These are phyloP conservation scores for Macaca mulatta DNA, from an alignment of 2,113 vertebrate genomes.

Conservation along the genomic window DNA sequence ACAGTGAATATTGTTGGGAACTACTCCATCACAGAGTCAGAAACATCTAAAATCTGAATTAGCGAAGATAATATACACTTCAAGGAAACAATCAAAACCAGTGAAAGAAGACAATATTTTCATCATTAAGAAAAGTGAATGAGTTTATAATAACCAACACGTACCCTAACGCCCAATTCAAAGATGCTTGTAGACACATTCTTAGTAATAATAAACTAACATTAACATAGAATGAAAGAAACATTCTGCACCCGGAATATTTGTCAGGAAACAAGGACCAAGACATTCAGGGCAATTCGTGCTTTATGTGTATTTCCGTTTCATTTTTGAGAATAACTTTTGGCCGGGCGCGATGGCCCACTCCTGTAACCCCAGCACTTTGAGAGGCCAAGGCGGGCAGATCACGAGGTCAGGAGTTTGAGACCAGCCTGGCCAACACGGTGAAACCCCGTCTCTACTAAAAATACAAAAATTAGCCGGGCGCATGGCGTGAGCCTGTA, in stretches of 20 bases:
- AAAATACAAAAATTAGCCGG: too few relatives aligned
- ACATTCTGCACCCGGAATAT: neutral
- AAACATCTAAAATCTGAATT: slow-evolving; percentile 34
- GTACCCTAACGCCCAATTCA: neutral
- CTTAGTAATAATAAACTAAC: neutral
- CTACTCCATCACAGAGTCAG: neutral
- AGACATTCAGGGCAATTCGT: neutral
- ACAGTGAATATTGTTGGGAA: neutral
- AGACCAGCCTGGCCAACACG: too few relatives aligned
- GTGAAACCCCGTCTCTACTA: too few relatives aligned
- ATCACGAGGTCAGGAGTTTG: too few relatives aligned
- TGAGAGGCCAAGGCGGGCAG: too few relatives aligned
- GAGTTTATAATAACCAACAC: neutral
- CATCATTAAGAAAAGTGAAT: neutral
- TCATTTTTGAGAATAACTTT: neutral
- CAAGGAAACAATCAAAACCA: slow-evolving; percentile 6
- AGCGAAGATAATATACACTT: neutral
- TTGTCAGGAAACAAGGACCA: neutral
- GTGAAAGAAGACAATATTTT: neutral
- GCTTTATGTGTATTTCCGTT: neutral
- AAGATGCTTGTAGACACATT: neutral
- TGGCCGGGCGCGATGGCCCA: too few relatives aligned
- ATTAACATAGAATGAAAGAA: neutral
- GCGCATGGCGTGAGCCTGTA: too few relatives aligned
- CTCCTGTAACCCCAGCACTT: too few relatives aligned